phyloP scores from a whole-genome alignment of 2,888 invertebrate species.

The Spodoptera picta region DNA sequence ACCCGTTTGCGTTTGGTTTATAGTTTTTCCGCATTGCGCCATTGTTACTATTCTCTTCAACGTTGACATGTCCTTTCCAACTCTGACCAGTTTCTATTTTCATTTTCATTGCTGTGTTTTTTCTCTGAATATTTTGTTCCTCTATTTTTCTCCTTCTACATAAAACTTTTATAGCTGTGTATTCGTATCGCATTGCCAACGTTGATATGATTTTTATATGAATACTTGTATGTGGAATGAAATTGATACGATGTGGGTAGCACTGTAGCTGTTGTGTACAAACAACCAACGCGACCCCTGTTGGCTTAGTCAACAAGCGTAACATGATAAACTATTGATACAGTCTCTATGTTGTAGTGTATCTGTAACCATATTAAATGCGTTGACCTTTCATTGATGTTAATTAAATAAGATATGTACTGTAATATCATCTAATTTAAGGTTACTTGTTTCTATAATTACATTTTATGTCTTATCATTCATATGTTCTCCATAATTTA shows the following conservation, averaged over 20 bases:
- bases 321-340: constrained; percentile 36
- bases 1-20: constrained; percentile 43
- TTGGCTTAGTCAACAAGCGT: constrained; percentile 37
- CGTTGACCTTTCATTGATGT: too few relatives aligned
- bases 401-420: not conserved
- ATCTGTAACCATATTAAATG: constrained; percentile 3
- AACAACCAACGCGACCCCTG: constrained; percentile 24
- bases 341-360: constrained; percentile 4
- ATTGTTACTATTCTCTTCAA: constrained; percentile 55
- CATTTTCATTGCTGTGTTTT: not conserved
- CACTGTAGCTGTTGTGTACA: constrained; percentile 27
- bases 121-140: not conserved
- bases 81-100: constrained; percentile 9
- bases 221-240: constrained; percentile 21
- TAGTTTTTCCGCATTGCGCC: constrained; percentile 61
- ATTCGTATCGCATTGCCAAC: constrained; percentile 4
- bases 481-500: constrained; percentile 14
- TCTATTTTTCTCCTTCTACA: not conserved
- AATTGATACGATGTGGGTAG: constrained; percentile 28
- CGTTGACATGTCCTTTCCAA: constrained; percentile 42
- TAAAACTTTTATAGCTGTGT: not conserved
- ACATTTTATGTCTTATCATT: not conserved
- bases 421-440: not conserved
- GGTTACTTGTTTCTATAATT: too few relatives aligned
- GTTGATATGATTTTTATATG: constrained; percentile 11